These are phyloP conservation scores for Pangasius sanitwongsei DNA, from an alignment of 2,797 vertebrate species.

Conservation along the genomic window DNA sequence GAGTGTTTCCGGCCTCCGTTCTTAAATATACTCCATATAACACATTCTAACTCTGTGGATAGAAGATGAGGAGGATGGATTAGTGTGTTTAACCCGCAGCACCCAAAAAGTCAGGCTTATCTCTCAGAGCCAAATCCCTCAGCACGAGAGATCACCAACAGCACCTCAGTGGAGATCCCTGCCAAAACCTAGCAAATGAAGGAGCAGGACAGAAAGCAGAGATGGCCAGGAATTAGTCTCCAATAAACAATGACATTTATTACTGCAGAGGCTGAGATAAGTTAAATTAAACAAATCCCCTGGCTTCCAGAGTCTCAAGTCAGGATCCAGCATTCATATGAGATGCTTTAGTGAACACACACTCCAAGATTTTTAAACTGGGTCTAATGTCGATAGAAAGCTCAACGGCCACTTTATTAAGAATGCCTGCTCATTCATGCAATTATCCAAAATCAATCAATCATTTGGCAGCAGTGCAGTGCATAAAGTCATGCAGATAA, in stretches of 20 bases:
- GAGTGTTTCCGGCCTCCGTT: not conserved
- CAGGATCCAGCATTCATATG: not conserved
- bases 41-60: not conserved
- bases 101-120: conserved; percentile 28
- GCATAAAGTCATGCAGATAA: not conserved
- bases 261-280: conserved; percentile 56
- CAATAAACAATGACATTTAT: conserved; percentile 55
- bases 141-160: conserved; percentile 36
- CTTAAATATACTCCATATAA: not conserved
- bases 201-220: conserved; percentile 35
- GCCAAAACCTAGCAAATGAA: conserved; percentile 28
- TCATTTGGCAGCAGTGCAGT: not conserved
- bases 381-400: not conserved
- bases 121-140: conserved; percentile 28
- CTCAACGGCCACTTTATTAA: not conserved
- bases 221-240: conserved; percentile 48
- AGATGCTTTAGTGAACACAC: not conserved
- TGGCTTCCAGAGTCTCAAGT: conserved; percentile 1
- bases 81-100: conserved; percentile 19
- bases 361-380: not conserved
- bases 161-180: not conserved
- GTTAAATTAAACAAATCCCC: conserved; percentile 50
- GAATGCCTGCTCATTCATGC: not conserved
- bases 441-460: not conserved
- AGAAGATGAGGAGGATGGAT: conserved; percentile 8